Evolutionary conservation across 2,797 vertebrate genomes (phyloP).

Genomic region (Myiotriccus ornatus): DNA sequence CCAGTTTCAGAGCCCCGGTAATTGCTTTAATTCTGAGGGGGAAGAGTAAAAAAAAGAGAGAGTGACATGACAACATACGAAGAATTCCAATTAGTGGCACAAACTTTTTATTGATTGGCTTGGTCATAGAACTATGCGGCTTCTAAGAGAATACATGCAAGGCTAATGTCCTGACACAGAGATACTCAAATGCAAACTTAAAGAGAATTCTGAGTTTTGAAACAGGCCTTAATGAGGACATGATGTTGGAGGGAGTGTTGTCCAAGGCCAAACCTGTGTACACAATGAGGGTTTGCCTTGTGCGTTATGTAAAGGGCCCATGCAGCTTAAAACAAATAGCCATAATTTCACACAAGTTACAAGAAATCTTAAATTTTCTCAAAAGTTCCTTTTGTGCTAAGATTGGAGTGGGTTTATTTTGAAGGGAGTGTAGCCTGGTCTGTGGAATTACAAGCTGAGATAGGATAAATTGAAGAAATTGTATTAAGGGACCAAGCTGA

Average conservation of each 20-base stretch:
- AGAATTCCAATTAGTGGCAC: not conserved
- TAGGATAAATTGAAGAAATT: not conserved
- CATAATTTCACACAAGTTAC: not conserved
- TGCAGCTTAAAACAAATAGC: not conserved
- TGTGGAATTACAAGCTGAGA: not conserved
- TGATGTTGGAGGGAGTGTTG: not conserved
- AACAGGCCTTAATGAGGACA: not conserved
- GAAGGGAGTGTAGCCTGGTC: not conserved
- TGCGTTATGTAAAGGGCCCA: not conserved
- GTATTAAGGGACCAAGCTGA: not conserved
- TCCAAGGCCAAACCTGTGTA: not conserved
- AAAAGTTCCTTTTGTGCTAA: not conserved
- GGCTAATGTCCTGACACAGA: not conserved
- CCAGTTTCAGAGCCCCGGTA: not conserved
- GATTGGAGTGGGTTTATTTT: not conserved
- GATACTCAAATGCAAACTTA: not conserved
- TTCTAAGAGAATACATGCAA: not conserved
- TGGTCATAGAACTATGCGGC: not conserved
- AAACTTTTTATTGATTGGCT: not conserved
- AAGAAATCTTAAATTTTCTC: not conserved
- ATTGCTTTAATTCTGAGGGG: not conserved
- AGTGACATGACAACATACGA: not conserved
- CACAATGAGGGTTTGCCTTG: not conserved
- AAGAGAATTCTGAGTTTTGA: not conserved
- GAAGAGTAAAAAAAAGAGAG: not conserved